phyloP scores from a whole-genome alignment of 2,888 invertebrate species.

The Megaustenia siamemsis region DNA sequence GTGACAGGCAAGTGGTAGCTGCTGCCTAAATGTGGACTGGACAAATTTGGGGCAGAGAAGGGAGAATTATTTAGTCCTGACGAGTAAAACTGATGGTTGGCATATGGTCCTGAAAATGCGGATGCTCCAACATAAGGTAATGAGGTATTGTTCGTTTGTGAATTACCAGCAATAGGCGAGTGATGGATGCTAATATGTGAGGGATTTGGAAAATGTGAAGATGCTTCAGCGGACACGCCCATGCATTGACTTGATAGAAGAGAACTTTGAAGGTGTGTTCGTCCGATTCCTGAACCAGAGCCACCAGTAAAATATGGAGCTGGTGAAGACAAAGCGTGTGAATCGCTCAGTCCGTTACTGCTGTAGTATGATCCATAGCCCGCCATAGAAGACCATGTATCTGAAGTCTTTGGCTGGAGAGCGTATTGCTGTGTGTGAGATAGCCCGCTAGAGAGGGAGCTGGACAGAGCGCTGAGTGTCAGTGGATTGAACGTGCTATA shows the following conservation, averaged over 20 bases:
- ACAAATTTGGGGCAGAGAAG: slow-evolving; percentile 34
- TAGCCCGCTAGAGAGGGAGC: slow-evolving; percentile 66
- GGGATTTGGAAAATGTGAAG: neutral
- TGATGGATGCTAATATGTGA: slow-evolving; percentile 21
- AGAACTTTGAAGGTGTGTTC: slow-evolving; percentile 12
- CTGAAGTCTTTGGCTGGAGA: slow-evolving; percentile 53
- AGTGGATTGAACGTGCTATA: slow-evolving; percentile 69
- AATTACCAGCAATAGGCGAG: slow-evolving; percentile 18
- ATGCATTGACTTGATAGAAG: slow-evolving; percentile 18
- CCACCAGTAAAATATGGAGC: slow-evolving; percentile 20
- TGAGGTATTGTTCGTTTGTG: slow-evolving; percentile 4
- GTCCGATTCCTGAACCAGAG: neutral
- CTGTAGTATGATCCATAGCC: slow-evolving; percentile 32
- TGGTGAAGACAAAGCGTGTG: slow-evolving; percentile 26
- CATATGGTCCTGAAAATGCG: neutral
- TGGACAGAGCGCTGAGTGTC: slow-evolving; percentile 62
- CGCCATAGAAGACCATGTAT: slow-evolving; percentile 27
- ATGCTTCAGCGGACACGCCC: slow-evolving; percentile 14
- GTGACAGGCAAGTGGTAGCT: slow-evolving; percentile 40
- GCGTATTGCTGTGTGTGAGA: slow-evolving; percentile 68
- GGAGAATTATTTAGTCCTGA: slow-evolving; percentile 20
- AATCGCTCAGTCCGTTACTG: neutral
- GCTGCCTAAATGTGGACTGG: slow-evolving; percentile 28
- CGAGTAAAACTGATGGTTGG: neutral
- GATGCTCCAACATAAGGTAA: neutral